These are phyloP conservation scores for Cardiocondyla obscurior DNA, from an alignment of 1,140 invertebrate species.

Conservation along the genomic window DNA sequence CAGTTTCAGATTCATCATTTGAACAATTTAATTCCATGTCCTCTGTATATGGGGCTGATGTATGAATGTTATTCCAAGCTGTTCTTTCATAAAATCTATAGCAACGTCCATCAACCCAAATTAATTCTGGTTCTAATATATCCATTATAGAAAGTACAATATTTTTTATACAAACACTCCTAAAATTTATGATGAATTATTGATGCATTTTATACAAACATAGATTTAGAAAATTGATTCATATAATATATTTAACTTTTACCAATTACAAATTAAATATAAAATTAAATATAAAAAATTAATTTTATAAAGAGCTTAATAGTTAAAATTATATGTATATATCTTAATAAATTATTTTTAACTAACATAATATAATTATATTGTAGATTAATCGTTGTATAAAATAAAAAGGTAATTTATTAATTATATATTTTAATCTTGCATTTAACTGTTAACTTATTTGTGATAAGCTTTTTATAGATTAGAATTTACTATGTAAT, in stretches of 20 bases:
- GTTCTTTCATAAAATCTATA: slow-evolving; percentile 82
- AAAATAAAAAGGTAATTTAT: background rate
- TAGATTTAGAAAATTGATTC: background rate
- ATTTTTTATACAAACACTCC: slow-evolving; percentile 10
- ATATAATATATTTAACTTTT: background rate
- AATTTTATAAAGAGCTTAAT: background rate
- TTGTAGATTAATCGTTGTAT: background rate
- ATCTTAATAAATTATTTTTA: background rate
- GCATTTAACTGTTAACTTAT: background rate
- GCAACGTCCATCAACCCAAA: slow-evolving; percentile 84
- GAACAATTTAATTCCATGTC: slow-evolving; percentile 59
- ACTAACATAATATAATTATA: background rate
- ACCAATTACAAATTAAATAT: background rate
- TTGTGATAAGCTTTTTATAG: background rate
- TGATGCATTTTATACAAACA: background rate
- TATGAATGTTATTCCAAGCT: slow-evolving; percentile 48
- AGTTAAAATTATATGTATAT: background rate
- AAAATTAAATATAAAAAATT: background rate
- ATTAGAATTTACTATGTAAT: background rate
- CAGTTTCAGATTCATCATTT: slow-evolving; percentile 81
- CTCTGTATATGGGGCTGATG: slow-evolving; percentile 67
- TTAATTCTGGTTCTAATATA: slow-evolving; percentile 80
- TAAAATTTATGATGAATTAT: slow-evolving; percentile 22
- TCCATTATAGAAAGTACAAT: slow-evolving; percentile 66
- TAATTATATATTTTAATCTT: background rate